Evolutionary conservation across 2,888 invertebrate genomes (phyloP).

Genomic region (Xestia ashworthii): DNA sequence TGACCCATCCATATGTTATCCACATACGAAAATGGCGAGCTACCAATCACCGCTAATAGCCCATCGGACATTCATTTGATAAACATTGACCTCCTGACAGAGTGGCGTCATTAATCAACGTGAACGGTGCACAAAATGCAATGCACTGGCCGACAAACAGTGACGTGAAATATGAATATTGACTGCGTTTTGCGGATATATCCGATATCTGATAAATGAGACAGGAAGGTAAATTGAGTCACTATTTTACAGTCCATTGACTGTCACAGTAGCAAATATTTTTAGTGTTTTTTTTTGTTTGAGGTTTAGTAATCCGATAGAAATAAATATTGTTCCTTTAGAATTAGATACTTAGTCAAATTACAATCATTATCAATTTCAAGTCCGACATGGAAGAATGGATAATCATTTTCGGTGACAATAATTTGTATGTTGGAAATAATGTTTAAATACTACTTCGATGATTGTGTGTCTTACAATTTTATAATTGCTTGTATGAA

Average conservation of each 20-base stretch:
- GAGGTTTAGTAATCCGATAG: neutral
- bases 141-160: slow-evolving; percentile 53
- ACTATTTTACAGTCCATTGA: slow-evolving; percentile 13
- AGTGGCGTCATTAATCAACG: slow-evolving; percentile 81
- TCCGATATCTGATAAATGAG: slow-evolving; percentile 38
- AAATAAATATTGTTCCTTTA: neutral
- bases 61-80: slow-evolving; percentile 77
- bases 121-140: slow-evolving; percentile 69
- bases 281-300: neutral
- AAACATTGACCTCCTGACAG: slow-evolving; percentile 81
- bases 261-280: neutral
- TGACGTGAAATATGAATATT: slow-evolving; percentile 57
- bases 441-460: neutral
- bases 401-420: neutral
- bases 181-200: slow-evolving; percentile 45
- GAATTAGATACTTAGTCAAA: neutral
- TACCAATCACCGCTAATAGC: slow-evolving; percentile 62
- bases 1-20: slow-evolving; percentile 11
- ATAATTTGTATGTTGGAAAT: neutral
- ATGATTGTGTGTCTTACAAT: neutral
- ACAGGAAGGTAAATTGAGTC: neutral
- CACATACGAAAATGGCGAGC: slow-evolving; percentile 32
- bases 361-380: neutral
- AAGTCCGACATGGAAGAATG: neutral
- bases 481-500: too few species aligned